Conservation (phyloP, 1,140 invertebrate genomes). For the Cardiocondyla obscurior region DNA sequence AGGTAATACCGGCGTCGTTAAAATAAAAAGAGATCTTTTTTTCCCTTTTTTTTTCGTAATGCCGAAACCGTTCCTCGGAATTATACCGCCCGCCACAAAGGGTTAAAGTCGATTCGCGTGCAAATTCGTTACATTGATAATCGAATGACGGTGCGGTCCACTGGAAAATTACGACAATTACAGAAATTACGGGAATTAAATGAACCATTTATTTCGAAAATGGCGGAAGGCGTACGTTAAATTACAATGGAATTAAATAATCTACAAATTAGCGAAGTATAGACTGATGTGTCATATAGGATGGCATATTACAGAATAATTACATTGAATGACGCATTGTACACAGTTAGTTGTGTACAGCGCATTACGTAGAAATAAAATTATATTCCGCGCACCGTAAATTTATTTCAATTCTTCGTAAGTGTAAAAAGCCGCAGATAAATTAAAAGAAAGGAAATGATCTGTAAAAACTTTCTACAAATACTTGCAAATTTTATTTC, state of each 20-base stretch:
- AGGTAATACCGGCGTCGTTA: not conserved
- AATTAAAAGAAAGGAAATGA: not conserved
- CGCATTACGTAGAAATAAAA: not conserved
- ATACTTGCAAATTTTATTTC: not conserved
- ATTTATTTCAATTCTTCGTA: not conserved
- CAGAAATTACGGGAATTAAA: conserved; percentile 40
- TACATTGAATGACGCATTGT: not conserved
- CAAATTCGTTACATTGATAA: conserved; percentile 32
- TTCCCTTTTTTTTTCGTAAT: too few relatives aligned
- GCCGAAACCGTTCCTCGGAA: not conserved
- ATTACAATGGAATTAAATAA: conserved; percentile 39
- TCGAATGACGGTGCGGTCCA: conserved; percentile 23
- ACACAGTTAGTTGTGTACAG: not conserved
- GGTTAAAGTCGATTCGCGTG: conserved; percentile 41
- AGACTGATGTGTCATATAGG: not conserved
- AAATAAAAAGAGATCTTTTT: conserved; percentile 18
- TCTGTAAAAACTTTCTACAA: not conserved
- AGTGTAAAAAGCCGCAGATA: not conserved
- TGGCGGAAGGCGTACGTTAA: conserved; percentile 2
- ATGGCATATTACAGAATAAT: not conserved
- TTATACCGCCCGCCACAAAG: not conserved
- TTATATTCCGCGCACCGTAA: too few relatives aligned
- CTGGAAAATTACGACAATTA: conserved; percentile 49
- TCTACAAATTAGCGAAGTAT: conserved; percentile 8
- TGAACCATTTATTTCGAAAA: conserved; percentile 47